A percentile compares a stretch with the other conserved stretches of the same genome.
Evolutionary conservation across 2,113 vertebrate species (phyloP).

Genomic region (Pangasianodon hypophthalmus): DNA sequence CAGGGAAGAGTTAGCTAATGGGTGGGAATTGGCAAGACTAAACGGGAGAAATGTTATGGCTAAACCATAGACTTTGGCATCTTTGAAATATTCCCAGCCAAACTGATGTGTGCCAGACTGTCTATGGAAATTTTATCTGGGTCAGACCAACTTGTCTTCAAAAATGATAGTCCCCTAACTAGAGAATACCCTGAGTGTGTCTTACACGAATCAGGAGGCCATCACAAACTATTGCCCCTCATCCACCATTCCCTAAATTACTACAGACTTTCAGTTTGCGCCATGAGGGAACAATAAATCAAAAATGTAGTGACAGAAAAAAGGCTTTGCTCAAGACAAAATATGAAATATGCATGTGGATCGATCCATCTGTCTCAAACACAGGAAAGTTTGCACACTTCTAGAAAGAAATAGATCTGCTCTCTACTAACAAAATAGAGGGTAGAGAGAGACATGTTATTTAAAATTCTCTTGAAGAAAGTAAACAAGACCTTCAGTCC

Average conservation of each 20-base stretch:
- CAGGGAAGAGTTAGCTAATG: not conserved
- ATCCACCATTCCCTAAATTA: constrained; percentile 11
- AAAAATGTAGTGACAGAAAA: constrained; percentile 39
- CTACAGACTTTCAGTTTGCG: constrained; percentile 7
- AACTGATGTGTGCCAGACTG: not conserved
- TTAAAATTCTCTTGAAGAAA: constrained; percentile 36
- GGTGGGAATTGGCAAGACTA: not conserved
- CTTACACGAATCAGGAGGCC: not conserved
- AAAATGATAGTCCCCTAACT: not conserved
- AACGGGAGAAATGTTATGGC: not conserved
- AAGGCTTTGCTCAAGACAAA: constrained; percentile 35
- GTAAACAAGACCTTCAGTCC: constrained; percentile 52
- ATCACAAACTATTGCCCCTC: not conserved
- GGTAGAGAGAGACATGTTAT: constrained; percentile 37
- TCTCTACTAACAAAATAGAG: not conserved
- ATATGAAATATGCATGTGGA: constrained; percentile 52
- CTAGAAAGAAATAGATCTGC: constrained; percentile 31
- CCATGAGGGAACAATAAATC: constrained; percentile 32
- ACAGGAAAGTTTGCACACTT: constrained; percentile 29
- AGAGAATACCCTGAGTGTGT: not conserved
- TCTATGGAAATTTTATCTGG: not conserved
- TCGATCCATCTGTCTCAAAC: constrained; percentile 43
- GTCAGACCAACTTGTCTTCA: not conserved
- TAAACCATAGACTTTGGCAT: not conserved
- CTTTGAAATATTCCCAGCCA: not conserved